Base-by-base conservation (phyloP, 2,888 invertebrate genomes). In the Iselma pallidipennis region DNA sequence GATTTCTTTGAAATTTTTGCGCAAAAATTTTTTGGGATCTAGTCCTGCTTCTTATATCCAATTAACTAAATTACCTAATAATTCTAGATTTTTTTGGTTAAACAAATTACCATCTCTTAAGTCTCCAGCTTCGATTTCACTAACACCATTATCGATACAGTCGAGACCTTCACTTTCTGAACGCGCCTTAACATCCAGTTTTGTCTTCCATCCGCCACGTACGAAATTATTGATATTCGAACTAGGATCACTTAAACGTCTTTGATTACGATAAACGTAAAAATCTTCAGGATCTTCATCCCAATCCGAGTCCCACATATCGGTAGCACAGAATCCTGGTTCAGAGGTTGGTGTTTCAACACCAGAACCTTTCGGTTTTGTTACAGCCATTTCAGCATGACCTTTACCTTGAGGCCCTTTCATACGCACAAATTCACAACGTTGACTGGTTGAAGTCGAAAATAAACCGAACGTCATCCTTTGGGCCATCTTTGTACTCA, bases 371-470 rank as follows among this genome's bases (percentile, higher is more conserved):
- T 91, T 92, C 25, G 94, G 94, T 76, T 94, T 90, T n/a, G 93
- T 92, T 52, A 95, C 95, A 1, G 97, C 97, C 94, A 98, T 96
- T 85, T 99, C 98, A 0, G 98, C 98, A 83, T 96, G 94, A 0
- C 94, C 95, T 84, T 96, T 97, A 68, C 95, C 96, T 77, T 92
- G 91, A 12, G 98, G 98, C 12, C 98, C 98, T 82, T 97, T 93
- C 96, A 99, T 96, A 63, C 96, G 88, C 52, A 99, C 97, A 84
- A 98, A 99, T 84, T 99, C 98, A 77, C 98, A 94, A 59, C 98
- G 88, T 81, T 94, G 93, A 55, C 90, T 88, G 55, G 84, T 83
- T 59, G 89, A 88, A 51, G 86, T 85, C 67, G 92, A 92, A 78
- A 94, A 92, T 66, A 95, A 86, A 0, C 96, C 96, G 81, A 96